These are phyloP conservation scores for Schizothorax lantsangensis DNA, from an alignment of 2,797 vertebrate genomes.

Conservation along the genomic window DNA sequence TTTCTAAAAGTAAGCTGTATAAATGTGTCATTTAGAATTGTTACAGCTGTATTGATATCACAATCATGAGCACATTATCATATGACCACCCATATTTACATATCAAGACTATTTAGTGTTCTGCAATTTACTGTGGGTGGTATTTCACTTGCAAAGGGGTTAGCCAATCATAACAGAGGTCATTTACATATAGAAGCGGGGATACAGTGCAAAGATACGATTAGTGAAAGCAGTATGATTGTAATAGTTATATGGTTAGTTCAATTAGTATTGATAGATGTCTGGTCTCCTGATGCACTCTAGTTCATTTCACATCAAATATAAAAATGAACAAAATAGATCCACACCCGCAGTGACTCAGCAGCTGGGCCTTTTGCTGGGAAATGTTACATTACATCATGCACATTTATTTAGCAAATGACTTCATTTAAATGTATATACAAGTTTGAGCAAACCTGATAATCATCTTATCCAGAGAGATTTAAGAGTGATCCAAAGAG, in stretches of 20 bases:
- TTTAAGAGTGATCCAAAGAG: background rate
- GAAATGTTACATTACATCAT: conserved; percentile 18
- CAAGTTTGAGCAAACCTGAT: background rate
- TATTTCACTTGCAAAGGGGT: background rate
- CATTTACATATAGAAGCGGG: background rate
- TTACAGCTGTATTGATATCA: background rate
- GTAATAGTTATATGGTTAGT: background rate
- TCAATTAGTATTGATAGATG: background rate
- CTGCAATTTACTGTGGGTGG: background rate
- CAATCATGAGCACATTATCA: background rate
- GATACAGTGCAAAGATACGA: background rate
- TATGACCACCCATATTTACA: background rate
- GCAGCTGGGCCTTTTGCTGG: background rate
- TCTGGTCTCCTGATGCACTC: background rate
- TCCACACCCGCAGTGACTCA: background rate
- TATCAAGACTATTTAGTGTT: background rate
- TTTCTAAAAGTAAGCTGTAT: background rate
- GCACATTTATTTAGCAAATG: background rate
- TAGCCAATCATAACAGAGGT: background rate
- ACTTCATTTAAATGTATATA: conserved; percentile 9
- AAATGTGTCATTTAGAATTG: background rate
- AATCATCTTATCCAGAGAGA: background rate
- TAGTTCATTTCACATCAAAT: background rate
- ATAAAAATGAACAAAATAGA: background rate
- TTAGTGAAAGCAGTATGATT: background rate